Conservation (phyloP, 2,888 invertebrate species). For the Gari tellinella region DNA sequence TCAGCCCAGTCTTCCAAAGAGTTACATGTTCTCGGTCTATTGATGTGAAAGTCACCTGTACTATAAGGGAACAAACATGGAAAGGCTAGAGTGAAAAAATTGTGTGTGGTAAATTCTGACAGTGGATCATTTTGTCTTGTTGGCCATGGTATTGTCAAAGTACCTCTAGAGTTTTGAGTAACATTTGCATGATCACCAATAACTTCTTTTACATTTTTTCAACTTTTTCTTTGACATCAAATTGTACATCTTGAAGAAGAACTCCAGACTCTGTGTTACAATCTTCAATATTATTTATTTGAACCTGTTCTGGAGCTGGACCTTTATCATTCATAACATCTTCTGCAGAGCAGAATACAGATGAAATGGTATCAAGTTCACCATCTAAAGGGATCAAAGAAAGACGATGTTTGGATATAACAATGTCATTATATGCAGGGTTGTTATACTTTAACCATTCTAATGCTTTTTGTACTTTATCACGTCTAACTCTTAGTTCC, state of each 20-base stretch:
- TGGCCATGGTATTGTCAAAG: slow-evolving; percentile 3
- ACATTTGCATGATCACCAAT: too few species aligned
- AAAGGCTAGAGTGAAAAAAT: too few species aligned
- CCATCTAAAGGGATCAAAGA: slow-evolving; percentile 31
- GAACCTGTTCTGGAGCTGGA: slow-evolving; percentile 38
- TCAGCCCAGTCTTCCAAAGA: slow-evolving; percentile 54
- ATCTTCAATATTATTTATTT: slow-evolving; percentile 21
- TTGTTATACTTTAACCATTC: slow-evolving; percentile 30
- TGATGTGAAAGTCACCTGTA: slow-evolving; percentile 21
- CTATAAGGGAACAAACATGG: slow-evolving; percentile 17
- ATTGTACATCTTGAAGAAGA: slow-evolving; percentile 30
- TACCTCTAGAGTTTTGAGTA: not conserved
- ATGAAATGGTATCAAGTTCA: slow-evolving; percentile 10
- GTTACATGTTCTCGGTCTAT: slow-evolving; percentile 32
- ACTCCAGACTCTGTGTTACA: slow-evolving; percentile 35
- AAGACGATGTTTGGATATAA: slow-evolving; percentile 32
- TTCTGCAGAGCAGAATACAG: not conserved
- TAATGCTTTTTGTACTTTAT: slow-evolving; percentile 35
- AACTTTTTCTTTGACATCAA: slow-evolving; percentile 39
- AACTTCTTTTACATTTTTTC: slow-evolving; percentile 6
- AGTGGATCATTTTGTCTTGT: slow-evolving; percentile 2
- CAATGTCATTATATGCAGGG: slow-evolving; percentile 29
- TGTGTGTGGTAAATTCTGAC: slow-evolving; percentile 25
- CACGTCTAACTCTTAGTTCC: slow-evolving; percentile 40
- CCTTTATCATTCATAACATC: slow-evolving; percentile 6